These are phyloP conservation scores for Epistrophe eligans DNA, from an alignment of 2,888 invertebrate genomes.

Conservation along the genomic window DNA sequence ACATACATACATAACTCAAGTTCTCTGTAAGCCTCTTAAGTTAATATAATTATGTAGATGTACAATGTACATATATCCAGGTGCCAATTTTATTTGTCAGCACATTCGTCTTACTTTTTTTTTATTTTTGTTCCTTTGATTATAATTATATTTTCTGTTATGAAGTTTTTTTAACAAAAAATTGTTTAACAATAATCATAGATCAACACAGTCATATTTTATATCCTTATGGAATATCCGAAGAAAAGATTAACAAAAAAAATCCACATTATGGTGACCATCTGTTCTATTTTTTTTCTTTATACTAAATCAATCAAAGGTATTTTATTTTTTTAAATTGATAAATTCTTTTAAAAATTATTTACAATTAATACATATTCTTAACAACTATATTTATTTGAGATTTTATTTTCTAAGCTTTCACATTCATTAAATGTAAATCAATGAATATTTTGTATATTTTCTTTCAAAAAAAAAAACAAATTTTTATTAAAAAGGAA, in stretches of 20 bases:
- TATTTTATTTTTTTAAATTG: background rate
- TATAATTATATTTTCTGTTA: constrained; percentile 38
- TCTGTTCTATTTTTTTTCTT: background rate
- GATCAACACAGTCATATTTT: constrained; percentile 73
- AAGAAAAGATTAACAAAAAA: no score
- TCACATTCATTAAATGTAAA: no score
- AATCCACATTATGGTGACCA: background rate
- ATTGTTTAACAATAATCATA: constrained; percentile 71
- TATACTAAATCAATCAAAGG: background rate
- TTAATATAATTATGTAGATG: no score
- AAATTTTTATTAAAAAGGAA: no score
- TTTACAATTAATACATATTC: no score
- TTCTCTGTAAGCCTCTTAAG: no score
- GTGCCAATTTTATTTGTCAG: background rate
- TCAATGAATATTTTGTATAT: no score
- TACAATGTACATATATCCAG: background rate
- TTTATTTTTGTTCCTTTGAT: background rate
- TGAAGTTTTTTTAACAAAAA: constrained; percentile 73
- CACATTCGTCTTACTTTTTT: background rate
- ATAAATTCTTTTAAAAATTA: background rate
- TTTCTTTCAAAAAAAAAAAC: no score
- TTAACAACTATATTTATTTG: no score
- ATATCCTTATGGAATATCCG: constrained; percentile 69
- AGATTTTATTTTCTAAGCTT: no score
- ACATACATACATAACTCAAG: no score